A percentile compares a stretch with the other conserved stretches of the same genome.
These are phyloP conservation scores for Heliconius erato DNA, from an alignment of 2,888 invertebrate species.

Conservation along the genomic window DNA sequence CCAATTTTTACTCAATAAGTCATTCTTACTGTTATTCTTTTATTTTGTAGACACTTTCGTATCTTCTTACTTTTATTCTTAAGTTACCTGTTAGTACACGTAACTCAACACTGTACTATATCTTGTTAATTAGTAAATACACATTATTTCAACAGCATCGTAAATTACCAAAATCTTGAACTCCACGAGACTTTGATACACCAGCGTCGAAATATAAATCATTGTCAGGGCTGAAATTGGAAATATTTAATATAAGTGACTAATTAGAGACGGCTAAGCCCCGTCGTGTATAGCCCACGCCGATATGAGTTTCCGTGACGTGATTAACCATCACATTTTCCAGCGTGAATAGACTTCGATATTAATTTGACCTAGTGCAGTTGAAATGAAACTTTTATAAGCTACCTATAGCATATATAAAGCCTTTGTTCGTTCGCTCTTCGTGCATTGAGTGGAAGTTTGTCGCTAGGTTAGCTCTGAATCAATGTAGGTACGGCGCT, in stretches of 20 bases:
- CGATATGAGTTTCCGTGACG: slow-evolving; percentile 13
- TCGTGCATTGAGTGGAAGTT: slow-evolving; percentile 14
- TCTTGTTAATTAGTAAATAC: no score
- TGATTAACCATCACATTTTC: slow-evolving; percentile 22
- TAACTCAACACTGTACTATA: no score
- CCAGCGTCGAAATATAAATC: neutral
- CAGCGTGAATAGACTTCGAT: slow-evolving; percentile 11
- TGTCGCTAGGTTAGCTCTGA: slow-evolving; percentile 26
- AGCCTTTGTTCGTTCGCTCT: slow-evolving; percentile 27
- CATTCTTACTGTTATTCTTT: no score
- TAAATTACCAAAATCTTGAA: neutral
- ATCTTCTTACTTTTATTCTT: no score
- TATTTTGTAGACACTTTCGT: no score
- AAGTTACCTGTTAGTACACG: no score
- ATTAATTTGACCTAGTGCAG: slow-evolving; percentile 37
- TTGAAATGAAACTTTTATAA: slow-evolving; percentile 35
- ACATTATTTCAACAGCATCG: neutral
- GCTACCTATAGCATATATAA: slow-evolving; percentile 20
- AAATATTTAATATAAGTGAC: slow-evolving; percentile 8
- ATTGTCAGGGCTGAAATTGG: neutral
- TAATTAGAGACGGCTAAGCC: slow-evolving; percentile 10
- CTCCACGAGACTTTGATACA: neutral
- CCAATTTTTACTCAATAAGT: no score
- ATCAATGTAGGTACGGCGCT: slow-evolving; percentile 24
- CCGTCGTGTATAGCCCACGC: neutral